Base-by-base conservation (phyloP, 2,888 invertebrate species). In the Phyllotreta cruciferae region DNA sequence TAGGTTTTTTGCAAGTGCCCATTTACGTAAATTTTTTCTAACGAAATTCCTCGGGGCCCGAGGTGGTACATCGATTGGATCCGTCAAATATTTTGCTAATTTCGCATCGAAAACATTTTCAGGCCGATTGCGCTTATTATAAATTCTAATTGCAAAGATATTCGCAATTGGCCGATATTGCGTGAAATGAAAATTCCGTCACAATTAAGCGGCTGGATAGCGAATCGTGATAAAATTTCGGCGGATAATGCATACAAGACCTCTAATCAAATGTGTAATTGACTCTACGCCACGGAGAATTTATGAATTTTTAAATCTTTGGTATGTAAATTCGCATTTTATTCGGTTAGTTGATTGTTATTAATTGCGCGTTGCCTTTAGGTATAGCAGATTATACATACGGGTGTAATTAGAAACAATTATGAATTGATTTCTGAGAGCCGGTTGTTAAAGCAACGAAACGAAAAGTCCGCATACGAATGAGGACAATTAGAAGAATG, bases 11-110 rank as follows among this genome's bases (percentile, higher is more conserved):
- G 50, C 58, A 60, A 60, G 41, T 60, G 52, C 42, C 24, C 37
- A 52, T 60, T 52, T 58, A 58, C 58, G 44, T 52, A 44, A 36
- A 14, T 44, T 52, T 60, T 52, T 60, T 60, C 58, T 60, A 60
- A 60, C 58, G 42, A 60, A 41, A 58, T 10, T 36, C 50, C 35
- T 5, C 10, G 10, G 13, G 38, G 34, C 58, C 35, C 6, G 34
- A 14, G 58, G 52, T 60, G 41, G 7, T 38, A 49, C 47, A 57
- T 39, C 49, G 5, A n/a, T 10, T 8, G 36, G 7, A 39, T 36
- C 56, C 54, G 61, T 64, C 64, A 64, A 64, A 64, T 61, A 61
- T 64, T 64, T 64, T 35, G 64, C 45, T 64, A 64, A 64, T 64
- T 57, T 56, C 52, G 60, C 42, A 61, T 64, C 57, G 54, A 47